Percentiles rank a stretch among this genome's conserved stretches.
phyloP scores from a whole-genome alignment of 2,113 vertebrate species.

The Phrynosoma platyrhinos region DNA sequence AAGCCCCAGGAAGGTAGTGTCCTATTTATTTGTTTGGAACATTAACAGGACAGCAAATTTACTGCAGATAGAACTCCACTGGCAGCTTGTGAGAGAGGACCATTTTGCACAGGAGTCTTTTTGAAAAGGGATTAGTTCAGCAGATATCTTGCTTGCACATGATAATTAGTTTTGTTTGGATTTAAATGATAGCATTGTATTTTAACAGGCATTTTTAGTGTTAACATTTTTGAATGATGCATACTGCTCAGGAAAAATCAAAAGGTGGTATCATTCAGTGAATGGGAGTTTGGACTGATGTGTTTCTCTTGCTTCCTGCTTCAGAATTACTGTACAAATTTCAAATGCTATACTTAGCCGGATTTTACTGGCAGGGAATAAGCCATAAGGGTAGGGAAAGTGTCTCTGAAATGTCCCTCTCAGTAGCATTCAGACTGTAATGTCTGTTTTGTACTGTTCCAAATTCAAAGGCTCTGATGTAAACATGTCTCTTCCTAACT shows the following conservation, averaged over 20 bases:
- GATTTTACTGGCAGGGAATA: accelerated
- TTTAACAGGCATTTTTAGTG: neutral
- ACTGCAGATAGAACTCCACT: neutral
- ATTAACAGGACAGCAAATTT: neutral
- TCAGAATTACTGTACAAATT: accelerated
- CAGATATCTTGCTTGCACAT: neutral
- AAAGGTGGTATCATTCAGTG: neutral
- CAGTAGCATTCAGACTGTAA: neutral
- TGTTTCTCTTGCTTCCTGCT: neutral
- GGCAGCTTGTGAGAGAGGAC: neutral
- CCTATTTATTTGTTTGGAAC: neutral
- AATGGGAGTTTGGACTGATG: neutral
- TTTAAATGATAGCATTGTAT: neutral
- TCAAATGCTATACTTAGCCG: neutral
- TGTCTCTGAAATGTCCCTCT: no score
- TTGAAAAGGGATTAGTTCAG: neutral
- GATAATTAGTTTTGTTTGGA: neutral
- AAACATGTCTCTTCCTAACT: neutral
- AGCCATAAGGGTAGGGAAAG: neutral
- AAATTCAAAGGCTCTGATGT: neutral
- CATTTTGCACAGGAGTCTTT: neutral
- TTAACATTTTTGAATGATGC: neutral
- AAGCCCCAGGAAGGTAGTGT: neutral
- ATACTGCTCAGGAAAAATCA: neutral
- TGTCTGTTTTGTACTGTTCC: neutral